Evolutionary conservation across 2,113 vertebrate species (phyloP).

Genomic region (Phaethon lepturus): DNA sequence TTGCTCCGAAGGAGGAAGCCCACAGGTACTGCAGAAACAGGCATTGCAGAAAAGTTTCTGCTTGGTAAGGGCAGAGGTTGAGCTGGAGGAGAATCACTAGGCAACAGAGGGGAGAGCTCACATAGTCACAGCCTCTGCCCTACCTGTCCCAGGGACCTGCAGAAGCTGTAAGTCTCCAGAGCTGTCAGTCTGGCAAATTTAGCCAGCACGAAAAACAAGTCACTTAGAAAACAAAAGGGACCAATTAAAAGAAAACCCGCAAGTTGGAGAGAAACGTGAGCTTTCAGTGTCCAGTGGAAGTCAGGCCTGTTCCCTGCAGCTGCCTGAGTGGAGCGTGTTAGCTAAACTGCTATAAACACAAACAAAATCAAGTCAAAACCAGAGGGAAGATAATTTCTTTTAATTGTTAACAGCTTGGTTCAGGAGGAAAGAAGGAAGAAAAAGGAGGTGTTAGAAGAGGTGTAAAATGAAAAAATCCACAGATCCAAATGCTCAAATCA

Average conservation of each 20-base stretch:
- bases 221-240: slow-evolving; percentile 3
- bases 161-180: background rate
- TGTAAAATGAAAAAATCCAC: background rate
- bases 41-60: background rate
- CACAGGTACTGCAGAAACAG: background rate
- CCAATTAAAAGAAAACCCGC: background rate
- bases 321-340: slow-evolving; percentile 18
- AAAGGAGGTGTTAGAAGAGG: slow-evolving; percentile 16
- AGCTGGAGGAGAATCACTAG: background rate
- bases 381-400: slow-evolving; percentile 58
- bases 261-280: background rate
- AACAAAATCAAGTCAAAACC: slow-evolving; percentile 62
- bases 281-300: slow-evolving; percentile 16
- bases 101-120: background rate
- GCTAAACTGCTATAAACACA: slow-evolving; percentile 61
- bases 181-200: background rate
- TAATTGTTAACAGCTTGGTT: slow-evolving; percentile 63
- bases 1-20: background rate
- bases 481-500: background rate
- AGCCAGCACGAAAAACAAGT: background rate
- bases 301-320: slow-evolving; percentile 32
- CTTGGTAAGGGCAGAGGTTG: background rate
- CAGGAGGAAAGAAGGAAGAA: background rate
- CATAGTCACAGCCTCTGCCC: background rate
- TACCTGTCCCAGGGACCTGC: background rate